Evolutionary conservation across 2,113 vertebrate species (phyloP), one percentile per base, ranked within the genome.

Genomic region (Tetraodon nigroviridis): DNA sequence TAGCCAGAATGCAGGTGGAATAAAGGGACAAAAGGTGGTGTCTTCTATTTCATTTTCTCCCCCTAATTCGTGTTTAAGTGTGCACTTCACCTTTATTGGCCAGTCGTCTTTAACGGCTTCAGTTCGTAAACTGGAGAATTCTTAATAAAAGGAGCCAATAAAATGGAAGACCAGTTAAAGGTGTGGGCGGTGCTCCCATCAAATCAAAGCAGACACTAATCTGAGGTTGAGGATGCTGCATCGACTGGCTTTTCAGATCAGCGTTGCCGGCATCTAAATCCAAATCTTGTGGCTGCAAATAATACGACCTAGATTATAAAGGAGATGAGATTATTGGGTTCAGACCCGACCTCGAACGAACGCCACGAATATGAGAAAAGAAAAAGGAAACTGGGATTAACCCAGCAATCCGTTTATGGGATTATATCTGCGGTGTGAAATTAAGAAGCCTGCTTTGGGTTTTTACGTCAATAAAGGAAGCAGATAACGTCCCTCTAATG

Each of bases 81-180:
- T 12, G 32, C 32, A 37, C 6, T 37, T 37, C 11, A 11, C 12
- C 11, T 37, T 37, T 12, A 37, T 11, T 37, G 8, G 32, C 11
- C 32, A 37, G 32, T 37, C 32, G 11, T 37, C 11, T 37, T 37
- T 2, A 11, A 37, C 32, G 11, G 2, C 32, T 37, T 37, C 32
- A 37, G 24, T 27, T 16, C 29, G 48, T 60, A 71, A 64, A 72
- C 29, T 3, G 7, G 32, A 27, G 12, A 8, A 37, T 37, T 37
- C 32, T 3, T 37, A 7, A 12, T 37, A 37, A 37, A 37, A 37
- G 32, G 12, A 59, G 63, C 57, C 61, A 32, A 58, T 64, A 51
- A 41, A 67, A 59, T 11, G 0, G 40, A 58, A 49, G 48, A 49
- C 12, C 12, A 21, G 50, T 68, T 55, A 68, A 63, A 60, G 3